A percentile compares a stretch with the other conserved stretches of the same genome.
These are phyloP conservation scores for Phalacrocorax brasilianus DNA, from an alignment of 2,113 vertebrate species.

Conservation along the genomic window DNA sequence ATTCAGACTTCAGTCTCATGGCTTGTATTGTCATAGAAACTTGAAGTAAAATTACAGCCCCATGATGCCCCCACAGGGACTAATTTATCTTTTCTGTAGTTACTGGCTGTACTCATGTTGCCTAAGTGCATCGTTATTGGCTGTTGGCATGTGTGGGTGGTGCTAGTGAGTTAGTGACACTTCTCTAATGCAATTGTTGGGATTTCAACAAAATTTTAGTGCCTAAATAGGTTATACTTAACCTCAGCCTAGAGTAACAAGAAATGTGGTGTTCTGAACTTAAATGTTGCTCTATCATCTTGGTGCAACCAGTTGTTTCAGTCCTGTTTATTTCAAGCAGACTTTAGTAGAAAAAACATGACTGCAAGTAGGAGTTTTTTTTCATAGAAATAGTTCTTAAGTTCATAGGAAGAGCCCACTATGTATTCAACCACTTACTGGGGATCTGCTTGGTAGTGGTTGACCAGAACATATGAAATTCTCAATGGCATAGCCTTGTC, in stretches of 20 bases:
- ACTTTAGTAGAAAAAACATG: neutral
- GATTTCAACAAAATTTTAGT: neutral
- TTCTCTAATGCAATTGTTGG: neutral
- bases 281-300: neutral
- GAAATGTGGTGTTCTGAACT: neutral
- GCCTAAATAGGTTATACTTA: neutral
- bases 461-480: neutral
- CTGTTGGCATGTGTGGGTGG: neutral
- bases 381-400: neutral
- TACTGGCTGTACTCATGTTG: constrained; percentile 2
- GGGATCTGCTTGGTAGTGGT: neutral
- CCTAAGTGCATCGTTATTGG: neutral
- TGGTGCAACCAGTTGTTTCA: neutral
- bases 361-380: neutral
- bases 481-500: neutral
- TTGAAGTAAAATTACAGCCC: constrained; percentile 45
- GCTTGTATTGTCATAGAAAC: constrained; percentile 22
- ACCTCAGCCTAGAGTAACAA: neutral
- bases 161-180: neutral
- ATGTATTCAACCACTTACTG: neutral
- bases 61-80: neutral
- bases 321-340: neutral
- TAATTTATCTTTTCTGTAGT: constrained; percentile 46
- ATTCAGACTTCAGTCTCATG: constrained; percentile 32
- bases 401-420: neutral